Percentiles rank a stretch among this genome's conserved stretches.
These are phyloP conservation scores for Platorchestia sp. DNA, from an alignment of 1,140 invertebrate genomes.

Conservation along the genomic window DNA sequence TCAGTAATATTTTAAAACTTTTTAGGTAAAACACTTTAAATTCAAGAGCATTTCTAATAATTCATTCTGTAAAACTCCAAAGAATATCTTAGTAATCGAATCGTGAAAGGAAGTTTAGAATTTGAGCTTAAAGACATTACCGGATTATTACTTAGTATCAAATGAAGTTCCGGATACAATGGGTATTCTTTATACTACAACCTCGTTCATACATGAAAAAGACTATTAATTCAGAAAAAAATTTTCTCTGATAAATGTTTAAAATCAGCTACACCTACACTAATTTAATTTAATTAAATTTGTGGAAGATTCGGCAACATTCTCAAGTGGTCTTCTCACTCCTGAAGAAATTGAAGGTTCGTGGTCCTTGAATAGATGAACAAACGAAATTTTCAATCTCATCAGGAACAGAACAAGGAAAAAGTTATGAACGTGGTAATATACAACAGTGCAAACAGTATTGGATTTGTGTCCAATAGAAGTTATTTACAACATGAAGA, in stretches of 20 bases:
- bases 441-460: constrained; percentile 23
- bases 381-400: not conserved
- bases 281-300: not conserved
- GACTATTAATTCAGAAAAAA: not conserved
- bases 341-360: not conserved
- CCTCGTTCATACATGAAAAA: not conserved
- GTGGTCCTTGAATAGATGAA: not conserved
- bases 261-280: not conserved
- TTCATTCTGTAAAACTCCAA: no score
- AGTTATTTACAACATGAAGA: not conserved
- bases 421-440: constrained; percentile 21
- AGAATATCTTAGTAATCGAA: no score
- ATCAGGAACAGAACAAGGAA: not conserved
- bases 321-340: not conserved
- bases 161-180: not conserved
- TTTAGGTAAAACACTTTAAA: no score
- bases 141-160: no score
- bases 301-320: not conserved
- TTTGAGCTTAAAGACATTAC: no score
- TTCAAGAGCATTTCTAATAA: no score
- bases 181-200: not conserved
- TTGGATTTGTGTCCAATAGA: not conserved
- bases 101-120: no score
- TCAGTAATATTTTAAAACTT: no score
- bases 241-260: not conserved